Percentiles rank a stretch among this genome's conserved stretches.
Evolutionary conservation across 2,797 vertebrate species (phyloP).

Genomic region (Champsocephalus esox): DNA sequence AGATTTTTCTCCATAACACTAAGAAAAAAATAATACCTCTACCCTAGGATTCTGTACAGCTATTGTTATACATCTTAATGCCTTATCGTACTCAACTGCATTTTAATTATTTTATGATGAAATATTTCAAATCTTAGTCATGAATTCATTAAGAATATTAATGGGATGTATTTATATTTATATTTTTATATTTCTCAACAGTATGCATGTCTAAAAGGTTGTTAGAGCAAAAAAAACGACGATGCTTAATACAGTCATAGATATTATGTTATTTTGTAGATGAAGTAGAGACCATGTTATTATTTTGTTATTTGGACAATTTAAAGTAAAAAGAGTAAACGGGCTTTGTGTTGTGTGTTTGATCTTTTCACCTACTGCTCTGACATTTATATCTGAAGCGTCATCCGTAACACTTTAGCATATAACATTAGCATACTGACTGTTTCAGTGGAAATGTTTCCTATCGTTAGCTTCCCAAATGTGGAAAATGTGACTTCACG

Average conservation of each 20-base stretch:
- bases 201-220: conserved; percentile 88
- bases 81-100: conserved; percentile 88
- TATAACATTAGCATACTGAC: neutral
- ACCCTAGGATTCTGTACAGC: conserved; percentile 85
- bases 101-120: conserved; percentile 86
- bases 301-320: conserved; percentile 90
- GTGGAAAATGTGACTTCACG: neutral
- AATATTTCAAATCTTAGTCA: conserved; percentile 87
- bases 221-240: conserved; percentile 82
- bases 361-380: conserved; percentile 32
- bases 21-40: conserved; percentile 85
- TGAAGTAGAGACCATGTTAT: conserved; percentile 86
- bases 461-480: too few species aligned
- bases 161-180: conserved; percentile 91
- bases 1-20: conserved; percentile 77
- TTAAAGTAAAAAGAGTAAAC: conserved; percentile 86
- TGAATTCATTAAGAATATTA: conserved; percentile 87
- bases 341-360: conserved; percentile 49
- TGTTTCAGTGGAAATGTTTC: neutral
- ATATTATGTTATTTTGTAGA: conserved; percentile 87
- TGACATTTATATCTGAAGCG: neutral
- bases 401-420: neutral
- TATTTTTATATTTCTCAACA: conserved; percentile 91
- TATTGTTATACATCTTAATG: conserved; percentile 88
- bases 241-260: conserved; percentile 86